Evolutionary conservation across 37 sponge, comb jelly and placozoan species (phyloP), one percentile per base, ranked within the genome.

Genomic region (Amphimedon queenslandica): DNA sequence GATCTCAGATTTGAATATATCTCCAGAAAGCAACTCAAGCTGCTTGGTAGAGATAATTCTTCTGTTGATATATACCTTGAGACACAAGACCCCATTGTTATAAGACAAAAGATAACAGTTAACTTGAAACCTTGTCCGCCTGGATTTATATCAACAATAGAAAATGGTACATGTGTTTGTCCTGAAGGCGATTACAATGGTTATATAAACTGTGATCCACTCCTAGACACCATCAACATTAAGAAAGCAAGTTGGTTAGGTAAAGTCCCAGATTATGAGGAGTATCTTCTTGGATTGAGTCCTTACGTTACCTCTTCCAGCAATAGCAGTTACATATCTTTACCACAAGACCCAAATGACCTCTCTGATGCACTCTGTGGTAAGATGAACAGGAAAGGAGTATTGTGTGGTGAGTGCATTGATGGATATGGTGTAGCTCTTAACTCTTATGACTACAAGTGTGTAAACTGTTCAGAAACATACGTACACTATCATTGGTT

Each of bases 371-470:
- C 25, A 2, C 18, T 80, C 38, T 86, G 87, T 75, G 64, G 42
- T 0, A 3, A 37, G 29, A 40, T 61, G 28, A 81, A 85, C 33
- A 29, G 91, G 29, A 56, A 39, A 33, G 82, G 79, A 20, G 51
- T 25, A 20, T 42, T 90, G 18, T 90, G 91, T 61, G 86, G 91
- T 16, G 32, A 72, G 18, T 90, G 91, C 33, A 28, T 20, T 31
- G 38, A 30, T 13, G 28, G 27, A 24, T 69, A 58, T 38, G 39
- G 39, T 20, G 67, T 77, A 3, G 29, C 70, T 18, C 67, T 69
- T 28, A 81, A 82, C 23, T 66, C 68, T 40, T 33, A 21, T 11
- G 57, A 41, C 1, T 77, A 67, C 20, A 28, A 51, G 0, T 90
- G 90, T 39, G 37, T 43, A 18, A 2, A 56, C n/a, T 90, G 91